Evolutionary conservation across 2,888 invertebrate genomes (phyloP).

Genomic region (Cataglyphis livida): DNA sequence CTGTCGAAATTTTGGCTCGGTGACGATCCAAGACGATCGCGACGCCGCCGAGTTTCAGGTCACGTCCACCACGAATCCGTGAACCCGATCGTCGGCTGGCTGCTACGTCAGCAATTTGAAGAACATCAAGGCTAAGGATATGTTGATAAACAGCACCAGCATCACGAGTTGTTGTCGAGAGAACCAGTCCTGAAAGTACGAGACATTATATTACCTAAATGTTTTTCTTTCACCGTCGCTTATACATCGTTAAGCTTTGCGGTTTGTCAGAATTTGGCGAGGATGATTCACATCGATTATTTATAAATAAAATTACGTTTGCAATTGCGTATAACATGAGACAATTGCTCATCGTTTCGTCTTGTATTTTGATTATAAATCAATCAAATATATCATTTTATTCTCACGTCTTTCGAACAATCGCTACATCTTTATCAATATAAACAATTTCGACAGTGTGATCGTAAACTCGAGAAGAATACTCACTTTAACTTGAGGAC

Average conservation of each 20-base stretch:
- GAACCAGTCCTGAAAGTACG: constrained; percentile 94
- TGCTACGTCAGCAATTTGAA: constrained; percentile 98
- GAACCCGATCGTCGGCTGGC: constrained; percentile 85
- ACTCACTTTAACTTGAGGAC: constrained; percentile 98
- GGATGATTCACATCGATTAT: constrained; percentile 26
- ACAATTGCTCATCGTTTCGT: not conserved
- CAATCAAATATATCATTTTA: too few species aligned
- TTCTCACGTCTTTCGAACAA: not conserved
- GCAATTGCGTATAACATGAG: not conserved
- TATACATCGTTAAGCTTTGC: not conserved
- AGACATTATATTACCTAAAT: not conserved
- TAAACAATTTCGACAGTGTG: constrained; percentile 5
- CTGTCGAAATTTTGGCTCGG: constrained; percentile 63
- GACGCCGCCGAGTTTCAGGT: constrained; percentile 74
- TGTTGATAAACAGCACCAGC: constrained; percentile 97
- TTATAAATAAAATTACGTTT: not conserved
- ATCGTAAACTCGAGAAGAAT: constrained; percentile 29
- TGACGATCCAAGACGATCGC: constrained; percentile 67
- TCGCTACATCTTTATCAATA: constrained; percentile 2
- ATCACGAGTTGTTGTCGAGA: constrained; percentile 97
- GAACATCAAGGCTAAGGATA: constrained; percentile 97
- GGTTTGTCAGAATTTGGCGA: constrained; percentile 1
- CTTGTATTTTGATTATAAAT: not conserved
- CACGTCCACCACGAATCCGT: constrained; percentile 83
- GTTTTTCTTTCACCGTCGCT: not conserved